Evolutionary conservation across 2,113 vertebrate species (phyloP).

Genomic region (Pterocles orientalis): DNA sequence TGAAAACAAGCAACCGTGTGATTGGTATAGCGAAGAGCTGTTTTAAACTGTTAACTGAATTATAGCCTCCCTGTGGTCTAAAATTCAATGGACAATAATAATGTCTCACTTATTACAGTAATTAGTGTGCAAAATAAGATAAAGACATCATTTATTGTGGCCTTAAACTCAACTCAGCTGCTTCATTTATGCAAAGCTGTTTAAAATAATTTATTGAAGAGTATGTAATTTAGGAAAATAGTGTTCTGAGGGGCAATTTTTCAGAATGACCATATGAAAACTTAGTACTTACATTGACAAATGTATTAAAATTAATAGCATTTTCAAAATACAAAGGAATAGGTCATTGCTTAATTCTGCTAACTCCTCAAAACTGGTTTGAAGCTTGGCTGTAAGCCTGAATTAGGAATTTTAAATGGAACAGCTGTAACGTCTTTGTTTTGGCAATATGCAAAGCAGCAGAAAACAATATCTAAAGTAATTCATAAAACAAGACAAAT

Average conservation of each 20-base stretch:
- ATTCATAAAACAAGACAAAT: background rate
- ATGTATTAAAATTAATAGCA: background rate
- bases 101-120: slow-evolving; percentile 4
- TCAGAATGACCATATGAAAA: background rate
- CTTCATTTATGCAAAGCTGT: slow-evolving; percentile 24
- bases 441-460: background rate
- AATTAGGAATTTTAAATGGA: background rate
- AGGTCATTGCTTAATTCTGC: slow-evolving; percentile 11
- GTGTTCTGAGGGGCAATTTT: background rate
- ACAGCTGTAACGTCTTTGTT: background rate
- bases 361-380: background rate
- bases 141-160: background rate
- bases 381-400: background rate
- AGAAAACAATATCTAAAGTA: background rate
- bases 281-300: background rate
- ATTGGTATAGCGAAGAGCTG: slow-evolving; percentile 15
- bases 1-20: slow-evolving; percentile 12
- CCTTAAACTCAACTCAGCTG: background rate
- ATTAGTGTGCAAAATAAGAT: background rate
- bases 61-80: slow-evolving; percentile 1
- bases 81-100: background rate
- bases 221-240: slow-evolving; percentile 9
- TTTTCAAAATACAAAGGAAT: background rate
- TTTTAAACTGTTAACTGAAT: slow-evolving; percentile 57
- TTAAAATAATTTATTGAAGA: background rate